Percentiles rank a stretch among this genome's conserved stretches.
These are phyloP conservation scores for Caenorhabditis drosophilae DNA, from an alignment of 2,888 invertebrate genomes.

Conservation along the genomic window DNA sequence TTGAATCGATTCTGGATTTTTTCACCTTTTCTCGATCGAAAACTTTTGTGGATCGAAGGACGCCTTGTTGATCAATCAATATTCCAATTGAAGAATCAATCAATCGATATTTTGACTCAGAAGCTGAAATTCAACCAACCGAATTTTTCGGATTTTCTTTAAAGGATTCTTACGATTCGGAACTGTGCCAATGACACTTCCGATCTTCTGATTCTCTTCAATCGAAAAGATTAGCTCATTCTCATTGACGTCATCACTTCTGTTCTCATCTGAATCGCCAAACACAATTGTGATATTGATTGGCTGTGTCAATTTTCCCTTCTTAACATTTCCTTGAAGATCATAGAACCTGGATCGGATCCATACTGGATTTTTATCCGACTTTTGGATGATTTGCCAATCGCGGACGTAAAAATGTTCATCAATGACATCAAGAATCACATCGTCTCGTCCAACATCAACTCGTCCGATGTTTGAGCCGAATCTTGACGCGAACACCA, in stretches of 20 bases:
- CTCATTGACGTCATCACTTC: background rate
- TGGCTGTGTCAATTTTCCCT: conserved; percentile 17
- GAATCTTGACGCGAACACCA: conserved; percentile 12
- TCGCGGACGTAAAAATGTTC: conserved; percentile 24
- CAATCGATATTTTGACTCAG: conserved; percentile 25
- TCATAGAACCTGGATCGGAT: too few relatives aligned
- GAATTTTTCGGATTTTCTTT: background rate
- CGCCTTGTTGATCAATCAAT: conserved; percentile 21
- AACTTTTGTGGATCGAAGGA: conserved; percentile 10
- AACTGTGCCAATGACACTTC: conserved; percentile 20
- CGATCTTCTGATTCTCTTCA: conserved; percentile 22
- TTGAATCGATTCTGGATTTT: too few relatives aligned
- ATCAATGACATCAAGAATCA: conserved; percentile 30
- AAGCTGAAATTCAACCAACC: conserved; percentile 5
- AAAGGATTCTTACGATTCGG: conserved; percentile 11
- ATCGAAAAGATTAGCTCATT: conserved; percentile 18
- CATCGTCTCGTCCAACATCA: conserved; percentile 28
- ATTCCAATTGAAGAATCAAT: conserved; percentile 20
- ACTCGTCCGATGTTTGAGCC: conserved; percentile 22
- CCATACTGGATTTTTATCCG: too few relatives aligned
- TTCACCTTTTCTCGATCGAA: conserved; percentile 21
- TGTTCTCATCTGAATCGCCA: background rate
- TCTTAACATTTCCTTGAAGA: conserved; percentile 18
- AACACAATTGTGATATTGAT: conserved; percentile 8
- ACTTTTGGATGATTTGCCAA: conserved; percentile 2